Evolutionary conservation across 1,140 invertebrate species (phyloP), one percentile per base, ranked within the genome.

Genomic region (Pristionchus pacificus): DNA sequence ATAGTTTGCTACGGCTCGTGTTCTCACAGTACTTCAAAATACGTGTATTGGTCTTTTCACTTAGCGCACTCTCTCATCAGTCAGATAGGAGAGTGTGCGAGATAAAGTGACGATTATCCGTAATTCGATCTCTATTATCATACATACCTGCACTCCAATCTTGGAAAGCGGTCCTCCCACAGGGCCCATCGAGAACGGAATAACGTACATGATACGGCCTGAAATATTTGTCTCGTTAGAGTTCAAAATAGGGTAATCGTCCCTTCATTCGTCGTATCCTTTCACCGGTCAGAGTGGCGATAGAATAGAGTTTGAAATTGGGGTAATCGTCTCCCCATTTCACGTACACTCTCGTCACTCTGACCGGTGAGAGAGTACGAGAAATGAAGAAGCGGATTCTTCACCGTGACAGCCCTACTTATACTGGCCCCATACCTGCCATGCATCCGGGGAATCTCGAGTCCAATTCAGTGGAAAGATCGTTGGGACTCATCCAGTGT

Each of bases 131-230:
- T 49, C 38, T 49, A 49, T 10, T 6, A 49, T 10, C 19, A 19
- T 49, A 19, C 19, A 19, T 49, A 49, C 84, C 86, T 98, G 91
- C 68, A 99, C 90, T 14, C 95, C 96, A 81, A 97, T 94, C 86
- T 98, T 98, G 0, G 93, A 92, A 0, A 98, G 85, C 0, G 93
- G 91, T 0, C 93, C 94, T 0, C 92, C 92, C 19, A 98, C 87
- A 0, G 96, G 96, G 10, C 96, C 96, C 96, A 99, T 98, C 63
- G 91, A 94, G 86, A 95, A 98, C 14, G 96, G 95, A 70, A 99
- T 92, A 38, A 98, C 92, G 85, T 97, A 98, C 95, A 99, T 98
- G 0, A 93, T 97, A 27, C 95, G 89, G 60, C 93, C 93, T 88
- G 89, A 89, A 94, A 97, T n/a, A n/a, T n/a, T n/a, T n/a, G n/a